Percentiles rank a stretch among this genome's conserved stretches.
These are phyloP conservation scores for Leptothorax acervorum DNA, from an alignment of 2,888 invertebrate genomes.

Conservation along the genomic window DNA sequence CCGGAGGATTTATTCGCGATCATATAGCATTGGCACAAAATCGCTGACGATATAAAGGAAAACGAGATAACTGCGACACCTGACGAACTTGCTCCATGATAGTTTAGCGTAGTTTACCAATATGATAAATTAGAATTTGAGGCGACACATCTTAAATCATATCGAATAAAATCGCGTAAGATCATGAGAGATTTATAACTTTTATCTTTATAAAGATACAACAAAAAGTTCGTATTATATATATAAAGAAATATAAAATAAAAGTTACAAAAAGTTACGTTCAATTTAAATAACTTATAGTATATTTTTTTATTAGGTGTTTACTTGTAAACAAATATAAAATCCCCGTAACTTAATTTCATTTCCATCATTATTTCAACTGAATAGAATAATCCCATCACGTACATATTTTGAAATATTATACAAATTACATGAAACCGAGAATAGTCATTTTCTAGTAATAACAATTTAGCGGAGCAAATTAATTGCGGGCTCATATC, in stretches of 20 bases:
- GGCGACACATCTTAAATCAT: not conserved
- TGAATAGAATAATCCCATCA: constrained; percentile 8
- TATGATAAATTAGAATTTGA: not conserved
- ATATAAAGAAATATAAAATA: not conserved
- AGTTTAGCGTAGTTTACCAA: not conserved
- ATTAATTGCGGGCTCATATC: constrained; percentile 15
- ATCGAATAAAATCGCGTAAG: not conserved
- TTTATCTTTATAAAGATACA: not conserved
- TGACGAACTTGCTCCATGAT: not conserved
- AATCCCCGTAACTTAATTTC: not conserved
- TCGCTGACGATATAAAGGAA: constrained; percentile 41
- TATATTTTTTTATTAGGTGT: not conserved
- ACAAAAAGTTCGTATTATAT: not conserved
- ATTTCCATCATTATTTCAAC: not conserved
- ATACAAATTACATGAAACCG: not conserved
- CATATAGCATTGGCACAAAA: constrained; percentile 39
- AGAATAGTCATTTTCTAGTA: constrained; percentile 16
- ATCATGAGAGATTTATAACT: not conserved
- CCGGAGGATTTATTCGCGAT: constrained; percentile 57
- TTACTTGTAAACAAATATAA: not conserved
- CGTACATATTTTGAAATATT: not conserved
- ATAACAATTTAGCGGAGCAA: not conserved
- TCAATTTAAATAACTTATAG: not conserved
- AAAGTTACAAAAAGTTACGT: not conserved
- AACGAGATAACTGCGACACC: not conserved